A percentile compares a stretch with the other conserved stretches of the same genome.
These are phyloP conservation scores for Lates calcarifer DNA, from an alignment of 2,113 vertebrate genomes.

Conservation along the genomic window DNA sequence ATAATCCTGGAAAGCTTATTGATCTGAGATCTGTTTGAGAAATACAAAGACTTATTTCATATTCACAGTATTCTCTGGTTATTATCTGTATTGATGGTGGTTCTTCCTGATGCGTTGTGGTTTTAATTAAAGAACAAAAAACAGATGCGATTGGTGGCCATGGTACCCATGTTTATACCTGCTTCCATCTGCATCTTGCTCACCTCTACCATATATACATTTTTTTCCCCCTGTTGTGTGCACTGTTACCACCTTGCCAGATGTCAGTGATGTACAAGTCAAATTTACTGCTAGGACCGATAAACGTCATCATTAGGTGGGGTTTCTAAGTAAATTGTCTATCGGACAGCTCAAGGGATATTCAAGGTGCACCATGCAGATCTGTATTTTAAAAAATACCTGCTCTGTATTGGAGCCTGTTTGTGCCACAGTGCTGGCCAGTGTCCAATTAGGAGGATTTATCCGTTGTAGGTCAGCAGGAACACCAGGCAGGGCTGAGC, in stretches of 20 bases:
- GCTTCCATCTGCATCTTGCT: background rate
- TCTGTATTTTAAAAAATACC: conserved; percentile 50
- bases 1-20: background rate
- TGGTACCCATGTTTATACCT: background rate
- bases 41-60: background rate
- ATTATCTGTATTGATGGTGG: background rate
- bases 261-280: conserved; percentile 10
- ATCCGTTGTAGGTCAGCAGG: conserved; percentile 59
- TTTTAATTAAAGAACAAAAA: background rate
- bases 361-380: conserved; percentile 7
- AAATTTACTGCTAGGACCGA: conserved; percentile 30
- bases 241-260: background rate
- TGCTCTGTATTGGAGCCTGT: background rate
- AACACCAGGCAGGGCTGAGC: conserved; percentile 45
- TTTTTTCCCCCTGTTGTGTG: background rate
- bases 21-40: background rate
- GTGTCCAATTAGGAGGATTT: conserved; percentile 68
- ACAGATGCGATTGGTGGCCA: background rate
- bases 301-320: conserved; percentile 48
- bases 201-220: background rate
- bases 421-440: conserved; percentile 27
- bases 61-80: background rate
- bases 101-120: too few species aligned
- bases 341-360: background rate
- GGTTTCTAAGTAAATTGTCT: background rate